Evolutionary conservation across 2,888 invertebrate genomes (phyloP).

Genomic region (Tenthredo livida): DNA sequence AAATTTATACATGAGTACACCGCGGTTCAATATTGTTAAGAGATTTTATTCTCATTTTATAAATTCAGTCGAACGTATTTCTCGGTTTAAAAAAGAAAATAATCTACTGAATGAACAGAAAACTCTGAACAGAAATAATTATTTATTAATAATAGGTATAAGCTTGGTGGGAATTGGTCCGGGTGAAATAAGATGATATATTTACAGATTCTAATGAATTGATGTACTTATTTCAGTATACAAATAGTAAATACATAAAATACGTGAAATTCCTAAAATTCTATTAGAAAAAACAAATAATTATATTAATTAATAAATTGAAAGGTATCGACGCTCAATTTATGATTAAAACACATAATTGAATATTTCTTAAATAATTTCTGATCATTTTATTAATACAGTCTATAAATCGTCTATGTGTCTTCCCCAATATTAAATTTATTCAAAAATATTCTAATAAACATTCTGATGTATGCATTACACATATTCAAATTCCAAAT

Average conservation of each 20-base stretch:
- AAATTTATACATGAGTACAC: not conserved
- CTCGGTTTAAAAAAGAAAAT: not conserved
- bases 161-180: not conserved
- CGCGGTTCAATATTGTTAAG: not conserved
- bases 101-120: not conserved
- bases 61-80: not conserved
- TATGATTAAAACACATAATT: not conserved
- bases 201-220: not conserved
- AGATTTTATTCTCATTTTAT: not conserved
- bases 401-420: not conserved
- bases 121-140: not conserved
- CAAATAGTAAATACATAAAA: not conserved
- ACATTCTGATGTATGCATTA: no score
- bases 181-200: not conserved
- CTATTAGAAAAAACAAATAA: not conserved
- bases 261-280: not conserved
- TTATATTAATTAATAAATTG: not conserved
- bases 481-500: not conserved
- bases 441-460: no score
- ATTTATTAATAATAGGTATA: not conserved
- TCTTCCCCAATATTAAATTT: not conserved
- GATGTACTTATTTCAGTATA: not conserved
- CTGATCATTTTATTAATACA: not conserved
- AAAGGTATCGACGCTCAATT: not conserved
- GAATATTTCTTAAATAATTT: not conserved